Evolutionary conservation across 1,140 invertebrate species (phyloP), one percentile per base, ranked within the genome.

Genomic region (Cotesia vestalis): DNA sequence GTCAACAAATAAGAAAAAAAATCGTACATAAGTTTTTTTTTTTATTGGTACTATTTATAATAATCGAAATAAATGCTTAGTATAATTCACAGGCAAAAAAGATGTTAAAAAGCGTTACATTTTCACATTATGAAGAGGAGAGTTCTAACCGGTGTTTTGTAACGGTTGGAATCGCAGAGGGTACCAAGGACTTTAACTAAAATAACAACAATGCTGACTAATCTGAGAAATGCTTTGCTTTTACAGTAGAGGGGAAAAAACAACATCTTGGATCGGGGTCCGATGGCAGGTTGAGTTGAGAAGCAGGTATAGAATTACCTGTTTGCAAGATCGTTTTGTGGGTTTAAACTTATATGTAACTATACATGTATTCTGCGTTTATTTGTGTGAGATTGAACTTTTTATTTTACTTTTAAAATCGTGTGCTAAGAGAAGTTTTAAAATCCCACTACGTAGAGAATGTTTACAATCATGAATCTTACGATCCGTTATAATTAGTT

Each of bases 281-380:
- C 55, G 36, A n/a, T 59, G 51, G 55, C 64, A 72, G 71, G 64
- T 67, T 72, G 64, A 14, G 64, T 67, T 72, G 64, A 35, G 20
- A 59, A 67, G 64, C 64, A 72, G 64, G 70, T 72, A 72, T 67
- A 72, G 70, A 53, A 20, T 64, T 52, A 72, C 63, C 64, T 67
- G 63, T 20, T 57, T 52, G 38, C 20, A 6, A n/a, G 4, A 46
- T 46, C 40, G 40, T 46, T 8, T 46, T 46, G 40, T 46, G 40
- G 40, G 40, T 46, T 46, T 46, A 46, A 46, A 46, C 11, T 9
- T 46, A 46, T 46, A 46, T 46, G 11, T 17, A 27, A 27, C 27
- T 27, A 38, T 17, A 12, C 46, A 6, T 20, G 5, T 57, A 8
- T 4, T 27, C 40, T 34, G n/a, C 4, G 9, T 66, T 51, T 53